Evolutionary conservation across 2,797 vertebrate species (phyloP).

Genomic region (Mus minutoides): DNA sequence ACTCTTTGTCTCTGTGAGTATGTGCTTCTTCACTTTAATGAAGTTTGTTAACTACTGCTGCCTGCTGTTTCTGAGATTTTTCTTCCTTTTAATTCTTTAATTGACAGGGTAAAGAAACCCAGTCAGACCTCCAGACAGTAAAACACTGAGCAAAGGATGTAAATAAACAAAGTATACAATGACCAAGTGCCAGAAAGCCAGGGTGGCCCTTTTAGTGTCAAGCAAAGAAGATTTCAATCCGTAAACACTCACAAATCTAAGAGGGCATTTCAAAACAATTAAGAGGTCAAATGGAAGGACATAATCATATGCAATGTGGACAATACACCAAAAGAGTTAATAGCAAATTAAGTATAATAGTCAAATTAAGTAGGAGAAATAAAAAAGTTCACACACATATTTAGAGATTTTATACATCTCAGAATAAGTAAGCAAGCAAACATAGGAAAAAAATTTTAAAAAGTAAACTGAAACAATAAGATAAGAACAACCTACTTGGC

Average conservation of each 20-base stretch:
- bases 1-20: neutral
- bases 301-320: neutral
- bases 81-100: neutral
- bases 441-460: neutral
- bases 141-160: neutral
- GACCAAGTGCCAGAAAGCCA: neutral
- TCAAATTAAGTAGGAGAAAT: neutral
- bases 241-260: neutral
- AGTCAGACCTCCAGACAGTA: neutral
- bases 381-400: neutral
- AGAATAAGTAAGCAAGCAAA: neutral
- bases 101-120: neutral
- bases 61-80: neutral
- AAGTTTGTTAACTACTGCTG: neutral
- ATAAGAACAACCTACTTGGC: neutral
- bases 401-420: neutral
- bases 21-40: constrained; percentile 7
- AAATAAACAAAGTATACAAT: neutral
- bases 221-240: neutral
- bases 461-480: neutral
- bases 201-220: neutral
- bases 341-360: neutral
- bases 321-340: neutral
- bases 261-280: neutral
- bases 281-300: constrained; percentile 5